phyloP scores from a whole-genome alignment of 2,113 vertebrate genomes.

The Trinectes maculatus region DNA sequence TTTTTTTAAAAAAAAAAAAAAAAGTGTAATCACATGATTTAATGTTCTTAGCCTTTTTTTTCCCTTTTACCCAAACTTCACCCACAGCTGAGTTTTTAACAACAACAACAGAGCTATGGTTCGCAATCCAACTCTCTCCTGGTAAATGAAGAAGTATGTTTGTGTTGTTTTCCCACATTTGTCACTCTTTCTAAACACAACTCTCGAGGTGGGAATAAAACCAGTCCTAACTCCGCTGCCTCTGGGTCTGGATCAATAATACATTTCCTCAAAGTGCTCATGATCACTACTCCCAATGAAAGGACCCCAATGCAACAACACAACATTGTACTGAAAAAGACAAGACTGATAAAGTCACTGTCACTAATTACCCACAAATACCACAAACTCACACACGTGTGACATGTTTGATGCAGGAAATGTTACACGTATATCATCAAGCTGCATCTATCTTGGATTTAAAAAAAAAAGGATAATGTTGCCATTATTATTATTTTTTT shows the following conservation, averaged over 20 bases:
- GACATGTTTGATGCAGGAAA: too few species aligned
- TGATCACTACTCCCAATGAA: background rate
- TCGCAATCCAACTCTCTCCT: constrained; percentile 3
- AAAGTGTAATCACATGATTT: constrained; percentile 31
- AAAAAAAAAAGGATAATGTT: too few species aligned
- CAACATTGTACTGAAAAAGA: background rate
- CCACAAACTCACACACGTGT: too few species aligned
- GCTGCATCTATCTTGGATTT: too few species aligned
- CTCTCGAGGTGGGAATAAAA: constrained; percentile 40
- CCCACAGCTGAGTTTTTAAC: background rate
- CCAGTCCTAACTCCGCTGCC: too few species aligned
- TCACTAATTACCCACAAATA: too few species aligned
- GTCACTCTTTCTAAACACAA: too few species aligned
- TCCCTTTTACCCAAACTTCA: constrained; percentile 7
- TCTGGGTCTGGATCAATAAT: too few species aligned
- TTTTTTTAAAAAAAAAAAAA: too few species aligned
- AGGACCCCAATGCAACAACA: constrained; percentile 1
- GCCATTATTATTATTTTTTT: too few species aligned
- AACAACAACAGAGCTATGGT: background rate
- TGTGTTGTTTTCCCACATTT: constrained; percentile 3
- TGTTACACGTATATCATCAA: too few species aligned
- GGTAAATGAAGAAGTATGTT: background rate
- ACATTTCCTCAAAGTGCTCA: background rate
- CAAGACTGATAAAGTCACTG: too few species aligned
- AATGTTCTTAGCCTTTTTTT: constrained; percentile 14